A percentile compares a stretch with the other conserved stretches of the same genome.
Conservation (phyloP, 1,140 invertebrate genomes). For the Drosophila azteca region DNA sequence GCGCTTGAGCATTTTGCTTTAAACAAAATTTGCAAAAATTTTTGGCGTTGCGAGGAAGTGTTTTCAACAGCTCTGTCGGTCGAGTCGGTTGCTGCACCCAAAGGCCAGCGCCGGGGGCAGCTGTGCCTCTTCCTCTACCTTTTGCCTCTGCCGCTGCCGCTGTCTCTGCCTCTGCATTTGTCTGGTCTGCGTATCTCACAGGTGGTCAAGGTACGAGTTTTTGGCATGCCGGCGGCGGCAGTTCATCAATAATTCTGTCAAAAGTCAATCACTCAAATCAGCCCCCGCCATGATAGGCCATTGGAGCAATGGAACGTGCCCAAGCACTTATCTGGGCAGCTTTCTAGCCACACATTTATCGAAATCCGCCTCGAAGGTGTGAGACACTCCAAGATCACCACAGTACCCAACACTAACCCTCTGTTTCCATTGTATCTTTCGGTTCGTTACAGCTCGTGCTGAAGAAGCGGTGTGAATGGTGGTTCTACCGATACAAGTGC, state of each 20-base stretch:
- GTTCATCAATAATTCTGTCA: slow-evolving; percentile 55
- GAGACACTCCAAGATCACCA: slow-evolving; percentile 30
- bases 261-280: slow-evolving; percentile 46
- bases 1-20: slow-evolving; percentile 50
- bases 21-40: slow-evolving; percentile 62
- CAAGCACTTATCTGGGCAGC: slow-evolving; percentile 37
- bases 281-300: slow-evolving; percentile 17
- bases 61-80: slow-evolving; percentile 56
- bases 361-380: slow-evolving; percentile 57
- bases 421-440: slow-evolving; percentile 7
- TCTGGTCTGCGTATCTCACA: slow-evolving; percentile 24
- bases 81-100: slow-evolving; percentile 30
- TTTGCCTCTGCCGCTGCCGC: not conserved
- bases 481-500: slow-evolving; percentile 66
- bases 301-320: slow-evolving; percentile 55
- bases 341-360: slow-evolving; percentile 16
- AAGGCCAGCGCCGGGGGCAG: slow-evolving; percentile 31
- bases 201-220: slow-evolving; percentile 47
- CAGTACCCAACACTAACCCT: slow-evolving; percentile 1
- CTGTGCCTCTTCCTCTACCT: not conserved
- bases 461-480: slow-evolving; percentile 78
- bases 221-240: slow-evolving; percentile 25
- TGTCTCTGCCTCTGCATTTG: not conserved
- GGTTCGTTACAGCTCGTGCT: slow-evolving; percentile 67
- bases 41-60: slow-evolving; percentile 58